These are phyloP conservation scores for Campodea augens DNA, from an alignment of 1,140 invertebrate species.

Conservation along the genomic window DNA sequence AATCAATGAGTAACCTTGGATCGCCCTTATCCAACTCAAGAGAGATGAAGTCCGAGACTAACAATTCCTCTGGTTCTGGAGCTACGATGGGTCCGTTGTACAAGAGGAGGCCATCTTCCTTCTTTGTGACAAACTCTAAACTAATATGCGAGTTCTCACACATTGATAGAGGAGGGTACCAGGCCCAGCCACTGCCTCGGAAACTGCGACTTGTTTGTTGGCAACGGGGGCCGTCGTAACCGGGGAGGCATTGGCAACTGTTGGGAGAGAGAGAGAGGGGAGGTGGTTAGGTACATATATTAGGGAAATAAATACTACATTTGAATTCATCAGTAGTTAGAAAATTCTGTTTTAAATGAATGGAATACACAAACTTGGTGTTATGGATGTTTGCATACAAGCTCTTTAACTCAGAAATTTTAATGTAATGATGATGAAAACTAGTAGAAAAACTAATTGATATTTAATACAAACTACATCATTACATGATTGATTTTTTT, in stretches of 20 bases:
- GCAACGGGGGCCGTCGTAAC: conserved; percentile 84
- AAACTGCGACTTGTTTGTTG: conserved; percentile 90
- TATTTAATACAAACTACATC: too few relatives aligned
- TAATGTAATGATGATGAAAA: too few relatives aligned
- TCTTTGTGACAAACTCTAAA: conserved; percentile 82
- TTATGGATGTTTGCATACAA: neutral
- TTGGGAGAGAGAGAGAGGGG: conserved; percentile 9
- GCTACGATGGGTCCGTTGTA: conserved; percentile 93
- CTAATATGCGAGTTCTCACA: conserved; percentile 87
- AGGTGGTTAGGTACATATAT: conserved; percentile 1
- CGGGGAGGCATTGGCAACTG: conserved; percentile 70
- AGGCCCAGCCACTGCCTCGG: conserved; percentile 79
- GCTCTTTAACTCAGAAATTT: too few relatives aligned
- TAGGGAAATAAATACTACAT: conserved; percentile 1
- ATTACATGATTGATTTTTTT: too few relatives aligned
- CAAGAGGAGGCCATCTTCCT: conserved; percentile 74
- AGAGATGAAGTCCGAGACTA: conserved; percentile 82
- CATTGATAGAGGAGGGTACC: conserved; percentile 89
- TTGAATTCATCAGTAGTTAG: neutral
- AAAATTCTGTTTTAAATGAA: conserved; percentile 4
- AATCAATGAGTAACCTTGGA: conserved; percentile 76
- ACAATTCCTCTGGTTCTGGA: conserved; percentile 66
- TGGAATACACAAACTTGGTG: neutral
- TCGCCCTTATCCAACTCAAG: conserved; percentile 78
- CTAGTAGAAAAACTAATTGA: too few relatives aligned